These are phyloP conservation scores for Thamnaconus septentrionalis DNA, from an alignment of 2,113 vertebrate genomes.

Conservation along the genomic window DNA sequence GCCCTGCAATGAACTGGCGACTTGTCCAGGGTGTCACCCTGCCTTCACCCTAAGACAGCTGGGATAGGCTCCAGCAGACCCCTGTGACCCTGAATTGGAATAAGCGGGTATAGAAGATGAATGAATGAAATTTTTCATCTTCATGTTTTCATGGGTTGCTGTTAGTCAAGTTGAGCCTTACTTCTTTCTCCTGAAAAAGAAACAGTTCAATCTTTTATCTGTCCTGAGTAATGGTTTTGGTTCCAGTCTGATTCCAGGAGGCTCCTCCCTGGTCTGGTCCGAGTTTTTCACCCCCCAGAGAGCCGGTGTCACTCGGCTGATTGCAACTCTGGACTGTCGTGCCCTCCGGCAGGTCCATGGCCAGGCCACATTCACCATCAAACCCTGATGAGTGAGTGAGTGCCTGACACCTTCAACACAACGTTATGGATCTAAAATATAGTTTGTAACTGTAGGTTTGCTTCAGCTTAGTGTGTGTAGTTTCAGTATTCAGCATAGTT, in stretches of 20 bases:
- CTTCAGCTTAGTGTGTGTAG: background rate
- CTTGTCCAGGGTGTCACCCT: too few species aligned
- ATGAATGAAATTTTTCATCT: too few species aligned
- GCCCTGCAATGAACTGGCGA: too few species aligned
- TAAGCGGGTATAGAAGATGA: too few species aligned
- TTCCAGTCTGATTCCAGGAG: constrained; percentile 78
- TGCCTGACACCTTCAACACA: background rate
- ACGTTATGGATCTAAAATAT: too few species aligned
- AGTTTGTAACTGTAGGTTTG: background rate
- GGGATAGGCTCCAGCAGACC: too few species aligned
- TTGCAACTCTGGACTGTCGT: constrained; percentile 85
- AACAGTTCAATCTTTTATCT: too few species aligned
- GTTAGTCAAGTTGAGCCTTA: too few species aligned
- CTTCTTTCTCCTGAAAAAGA: too few species aligned
- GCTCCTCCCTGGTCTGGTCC: constrained; percentile 82
- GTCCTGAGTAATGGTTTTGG: background rate
- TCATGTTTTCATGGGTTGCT: too few species aligned
- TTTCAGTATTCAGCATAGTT: background rate
- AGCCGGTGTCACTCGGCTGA: constrained; percentile 79
- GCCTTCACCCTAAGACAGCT: too few species aligned
- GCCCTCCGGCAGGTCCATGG: constrained; percentile 87
- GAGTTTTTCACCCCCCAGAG: constrained; percentile 75
- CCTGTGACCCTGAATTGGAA: too few species aligned
- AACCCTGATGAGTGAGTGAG: constrained; percentile 29
- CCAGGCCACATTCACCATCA: constrained; percentile 68